These are phyloP conservation scores for Oophaga sylvatica DNA, from an alignment of 2,797 vertebrate genomes.

Conservation along the genomic window DNA sequence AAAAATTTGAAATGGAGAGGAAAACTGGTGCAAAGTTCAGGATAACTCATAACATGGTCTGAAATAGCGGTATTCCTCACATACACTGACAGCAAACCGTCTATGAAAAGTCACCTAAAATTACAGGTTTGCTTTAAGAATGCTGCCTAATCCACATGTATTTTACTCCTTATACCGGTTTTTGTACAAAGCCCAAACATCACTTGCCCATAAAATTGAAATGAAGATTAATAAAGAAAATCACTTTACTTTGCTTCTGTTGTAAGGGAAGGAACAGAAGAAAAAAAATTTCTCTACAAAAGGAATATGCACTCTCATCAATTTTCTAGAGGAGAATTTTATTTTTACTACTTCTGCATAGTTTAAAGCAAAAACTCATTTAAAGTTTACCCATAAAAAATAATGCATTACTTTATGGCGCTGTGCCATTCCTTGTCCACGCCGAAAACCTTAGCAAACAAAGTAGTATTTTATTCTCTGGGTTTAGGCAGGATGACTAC, in stretches of 20 bases:
- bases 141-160: not conserved
- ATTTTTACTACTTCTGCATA: constrained; percentile 39
- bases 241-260: not conserved
- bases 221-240: not conserved
- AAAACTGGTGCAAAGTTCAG: too few species aligned
- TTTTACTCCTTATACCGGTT: not conserved
- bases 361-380: constrained; percentile 45
- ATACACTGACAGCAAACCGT: too few species aligned
- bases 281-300: not conserved
- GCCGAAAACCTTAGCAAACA: constrained; percentile 26
- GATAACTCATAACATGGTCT: too few species aligned
- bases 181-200: not conserved
- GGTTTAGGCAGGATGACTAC: constrained; percentile 27
- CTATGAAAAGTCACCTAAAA: too few species aligned
- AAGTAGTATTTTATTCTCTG: constrained; percentile 40
- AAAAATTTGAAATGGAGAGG: too few species aligned
- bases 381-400: constrained; percentile 47
- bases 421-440: constrained; percentile 16
- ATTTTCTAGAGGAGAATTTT: not conserved
- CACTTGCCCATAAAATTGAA: not conserved
- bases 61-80: too few species aligned
- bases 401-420: constrained; percentile 37
- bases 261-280: not conserved
- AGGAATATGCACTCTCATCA: constrained; percentile 11
- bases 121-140: not conserved